Base-by-base conservation (phyloP, 2,888 invertebrate genomes). In the Chesias legatella region DNA sequence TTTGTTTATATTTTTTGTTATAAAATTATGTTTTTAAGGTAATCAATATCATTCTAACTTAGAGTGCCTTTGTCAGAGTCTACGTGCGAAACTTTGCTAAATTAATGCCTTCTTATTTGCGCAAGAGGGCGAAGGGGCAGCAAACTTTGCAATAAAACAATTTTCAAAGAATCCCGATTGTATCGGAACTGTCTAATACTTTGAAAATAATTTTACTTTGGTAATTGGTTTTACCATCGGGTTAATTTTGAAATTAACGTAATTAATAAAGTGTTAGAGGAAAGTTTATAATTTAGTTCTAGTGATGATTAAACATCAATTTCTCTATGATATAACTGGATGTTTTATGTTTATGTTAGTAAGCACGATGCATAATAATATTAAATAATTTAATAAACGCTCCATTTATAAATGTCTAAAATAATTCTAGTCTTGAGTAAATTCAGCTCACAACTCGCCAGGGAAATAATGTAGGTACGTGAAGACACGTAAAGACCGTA, bases 31-130 rank as follows among this genome's bases (percentile, higher is more conserved):
- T 17, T 17, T 17, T 5, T 17, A 17, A 17, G n/a, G n/a, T n/a
- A n/a, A n/a, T n/a, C n/a, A n/a, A n/a, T n/a, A n/a, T n/a, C n/a
- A n/a, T n/a, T n/a, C n/a, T n/a, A 17, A 17, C 5, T 2, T 17
- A 17, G 13, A 17, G 13, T 17, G 5, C 13, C 5, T 17, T 17
- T 17, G 5, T 17, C 13, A 17, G 13, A 17, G 2, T 17, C 5
- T 17, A 31, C 33, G 33, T 25, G 10, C 24, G 26, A 32, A 50
- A 36, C 32, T 43, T 44, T 39, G 24, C 32, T 36, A 36, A 90
- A 96, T 88, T 34, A 43, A 49, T 39, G 64, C 57, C 65, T 52
- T 37, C 41, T 34, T 39, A 17, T 43, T 36, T 26, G 10, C 23
- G 17, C 10, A 10, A 20, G 42, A 10, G 33, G 28, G 43, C 21